Base-by-base conservation (phyloP, 2,797 vertebrate species). In the Orestias chungarensis region DNA sequence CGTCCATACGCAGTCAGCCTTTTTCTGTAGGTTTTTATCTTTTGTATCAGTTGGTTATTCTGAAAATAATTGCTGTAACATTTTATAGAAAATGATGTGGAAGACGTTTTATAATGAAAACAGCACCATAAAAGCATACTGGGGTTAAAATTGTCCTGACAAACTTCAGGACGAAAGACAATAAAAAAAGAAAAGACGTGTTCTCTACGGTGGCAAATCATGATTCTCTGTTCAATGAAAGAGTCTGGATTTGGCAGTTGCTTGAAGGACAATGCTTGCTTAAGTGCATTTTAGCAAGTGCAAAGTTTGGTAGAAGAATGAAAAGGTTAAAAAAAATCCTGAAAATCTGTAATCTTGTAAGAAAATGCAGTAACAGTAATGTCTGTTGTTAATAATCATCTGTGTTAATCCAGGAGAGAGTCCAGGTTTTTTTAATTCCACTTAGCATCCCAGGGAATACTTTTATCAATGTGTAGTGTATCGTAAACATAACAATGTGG, bases 1-100 rank as follows among this genome's bases (percentile, higher is more conserved):
- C 98, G 0, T 97, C 97, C 3, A 87, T 97, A 88, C 94, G 96
- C 14, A 97, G 98, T 77, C 97, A 97, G 87, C 96, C 96, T 29
- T 98, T 99, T 86, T 96, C 97, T 52, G 91, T 92, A 73, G 88
- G 91, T 88, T 40, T 18, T 4, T 29, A 18, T 46, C 9, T n/a
- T n/a, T 61, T n/a, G 6, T n/a, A 6, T 4, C 31, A 40, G 40
- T 40, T 1, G 23, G 4, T 40, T 40, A 6, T 9, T 40, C 57
- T 61, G 33, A 14, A 61, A 61, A 61, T n/a, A 38, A 11, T 35
- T 31, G 23, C 20, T n/a, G 23, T 10, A 61, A 40, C 6, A 23
- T 35, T 61, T 61, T 12, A n/a, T n/a, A 61, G 27, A 40, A 61
- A 38, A 61, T 40, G 11, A 17, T 2, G 15, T 15, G 1, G 14